Conservation (phyloP, 2,113 vertebrate genomes). For the Cygnus atratus region DNA sequence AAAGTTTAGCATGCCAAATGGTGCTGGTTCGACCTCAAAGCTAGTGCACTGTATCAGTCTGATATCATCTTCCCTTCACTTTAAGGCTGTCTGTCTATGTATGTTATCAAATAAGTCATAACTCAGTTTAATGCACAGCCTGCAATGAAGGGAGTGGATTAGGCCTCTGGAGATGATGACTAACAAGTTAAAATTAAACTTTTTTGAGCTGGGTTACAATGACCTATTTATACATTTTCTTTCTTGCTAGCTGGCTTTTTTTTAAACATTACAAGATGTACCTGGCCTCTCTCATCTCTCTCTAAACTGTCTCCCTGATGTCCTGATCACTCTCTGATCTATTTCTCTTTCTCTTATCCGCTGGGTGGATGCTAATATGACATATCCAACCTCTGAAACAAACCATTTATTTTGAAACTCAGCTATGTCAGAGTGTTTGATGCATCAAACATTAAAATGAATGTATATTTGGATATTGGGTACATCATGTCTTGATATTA, state of each 20-base stretch:
- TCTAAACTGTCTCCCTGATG: slow-evolving; percentile 71
- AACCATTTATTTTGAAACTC: slow-evolving; percentile 71
- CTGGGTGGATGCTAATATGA: slow-evolving; percentile 71
- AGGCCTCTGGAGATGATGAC: slow-evolving; percentile 33
- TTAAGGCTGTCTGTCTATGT: neutral
- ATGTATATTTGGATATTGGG: slow-evolving; percentile 52
- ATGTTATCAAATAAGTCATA: slow-evolving; percentile 6
- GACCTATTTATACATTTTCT: slow-evolving; percentile 68
- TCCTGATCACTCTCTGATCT: slow-evolving; percentile 73
- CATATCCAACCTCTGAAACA: slow-evolving; percentile 72
- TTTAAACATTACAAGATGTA: slow-evolving; percentile 38
- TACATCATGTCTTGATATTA: slow-evolving; percentile 48
- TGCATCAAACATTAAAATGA: slow-evolving; percentile 49
- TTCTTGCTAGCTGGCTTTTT: slow-evolving; percentile 16
- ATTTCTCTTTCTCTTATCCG: slow-evolving; percentile 55
- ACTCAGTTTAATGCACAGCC: slow-evolving; percentile 26
- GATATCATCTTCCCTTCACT: neutral
- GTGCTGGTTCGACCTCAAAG: neutral
- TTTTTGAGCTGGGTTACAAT: slow-evolving; percentile 37
- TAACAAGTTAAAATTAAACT: slow-evolving; percentile 59
- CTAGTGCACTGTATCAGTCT: neutral
- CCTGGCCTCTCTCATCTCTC: slow-evolving; percentile 58
- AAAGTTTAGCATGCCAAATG: neutral
- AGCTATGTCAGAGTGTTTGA: slow-evolving; percentile 29
- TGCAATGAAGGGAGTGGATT: neutral